phyloP scores from a whole-genome alignment of 2,113 vertebrate genomes.

The Micronycteris hirsuta region DNA sequence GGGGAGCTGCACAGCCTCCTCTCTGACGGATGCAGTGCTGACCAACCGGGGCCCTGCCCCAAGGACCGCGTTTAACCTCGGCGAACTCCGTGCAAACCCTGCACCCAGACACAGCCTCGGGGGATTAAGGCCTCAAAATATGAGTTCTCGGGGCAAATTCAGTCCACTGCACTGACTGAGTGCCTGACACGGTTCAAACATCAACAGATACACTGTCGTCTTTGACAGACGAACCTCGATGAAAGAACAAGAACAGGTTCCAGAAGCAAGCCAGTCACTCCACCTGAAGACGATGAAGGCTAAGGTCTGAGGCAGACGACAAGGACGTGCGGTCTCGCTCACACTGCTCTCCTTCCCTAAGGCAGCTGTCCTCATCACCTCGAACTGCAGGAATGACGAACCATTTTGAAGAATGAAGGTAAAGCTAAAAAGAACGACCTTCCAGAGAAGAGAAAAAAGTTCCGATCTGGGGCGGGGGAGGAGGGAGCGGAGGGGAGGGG shows the following conservation, averaged over 20 bases:
- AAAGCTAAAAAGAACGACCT: background rate
- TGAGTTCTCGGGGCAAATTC: background rate
- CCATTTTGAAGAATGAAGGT: background rate
- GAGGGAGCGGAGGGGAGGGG: background rate
- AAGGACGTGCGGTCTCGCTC: background rate
- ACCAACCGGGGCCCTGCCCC: no score
- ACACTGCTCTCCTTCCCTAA: background rate
- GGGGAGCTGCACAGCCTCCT: no score
- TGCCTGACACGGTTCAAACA: background rate
- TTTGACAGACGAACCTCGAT: background rate
- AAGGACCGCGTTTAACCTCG: background rate
- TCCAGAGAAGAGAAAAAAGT: background rate
- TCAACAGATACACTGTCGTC: background rate
- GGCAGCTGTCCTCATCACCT: background rate
- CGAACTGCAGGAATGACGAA: background rate
- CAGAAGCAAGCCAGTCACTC: background rate
- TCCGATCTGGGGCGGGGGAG: background rate
- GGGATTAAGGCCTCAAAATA: background rate
- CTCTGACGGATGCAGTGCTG: no score
- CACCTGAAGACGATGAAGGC: background rate
- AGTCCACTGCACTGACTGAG: background rate
- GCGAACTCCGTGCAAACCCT: background rate
- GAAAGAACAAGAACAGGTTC: background rate
- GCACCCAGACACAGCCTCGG: background rate
- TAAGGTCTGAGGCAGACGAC: background rate